phyloP scores from a whole-genome alignment of 2,888 invertebrate species.

The Amitus sp. region DNA sequence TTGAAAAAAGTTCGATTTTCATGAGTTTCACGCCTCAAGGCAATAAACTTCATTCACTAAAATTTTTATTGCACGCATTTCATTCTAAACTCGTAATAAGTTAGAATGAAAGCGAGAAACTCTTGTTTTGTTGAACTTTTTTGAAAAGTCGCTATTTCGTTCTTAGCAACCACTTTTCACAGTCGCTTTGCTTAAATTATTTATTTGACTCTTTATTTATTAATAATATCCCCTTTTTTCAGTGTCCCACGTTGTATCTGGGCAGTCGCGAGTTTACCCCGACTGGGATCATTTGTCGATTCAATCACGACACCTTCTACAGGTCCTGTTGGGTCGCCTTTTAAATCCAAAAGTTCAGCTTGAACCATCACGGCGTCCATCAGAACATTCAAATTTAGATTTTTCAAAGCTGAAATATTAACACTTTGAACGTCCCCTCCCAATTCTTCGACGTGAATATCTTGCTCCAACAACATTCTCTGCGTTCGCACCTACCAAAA shows the following conservation, averaged over 20 bases:
- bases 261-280: conserved; percentile 73
- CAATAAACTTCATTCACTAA: too few species aligned
- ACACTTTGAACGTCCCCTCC: conserved; percentile 95
- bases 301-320: conserved; percentile 94
- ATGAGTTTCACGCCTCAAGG: too few species aligned
- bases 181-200: too few species aligned
- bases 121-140: too few species aligned
- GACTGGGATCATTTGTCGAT: conserved; percentile 75
- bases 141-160: too few species aligned
- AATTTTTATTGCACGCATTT: too few species aligned
- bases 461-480: conserved; percentile 79
- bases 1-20: too few species aligned
- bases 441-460: conserved; percentile 83
- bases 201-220: too few species aligned
- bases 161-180: too few species aligned
- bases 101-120: too few species aligned
- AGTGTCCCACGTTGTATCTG: conserved; percentile 73
- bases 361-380: conserved; percentile 86
- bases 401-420: conserved; percentile 89
- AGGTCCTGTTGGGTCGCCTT: conserved; percentile 82
- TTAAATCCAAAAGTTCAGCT: conserved; percentile 88
- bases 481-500: conserved; percentile 76
- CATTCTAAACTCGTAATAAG: too few species aligned
- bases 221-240: conserved; percentile 68
- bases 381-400: conserved; percentile 79